These are phyloP conservation scores for Geotria australis DNA, from an alignment of 2,797 vertebrate species.

Conservation along the genomic window DNA sequence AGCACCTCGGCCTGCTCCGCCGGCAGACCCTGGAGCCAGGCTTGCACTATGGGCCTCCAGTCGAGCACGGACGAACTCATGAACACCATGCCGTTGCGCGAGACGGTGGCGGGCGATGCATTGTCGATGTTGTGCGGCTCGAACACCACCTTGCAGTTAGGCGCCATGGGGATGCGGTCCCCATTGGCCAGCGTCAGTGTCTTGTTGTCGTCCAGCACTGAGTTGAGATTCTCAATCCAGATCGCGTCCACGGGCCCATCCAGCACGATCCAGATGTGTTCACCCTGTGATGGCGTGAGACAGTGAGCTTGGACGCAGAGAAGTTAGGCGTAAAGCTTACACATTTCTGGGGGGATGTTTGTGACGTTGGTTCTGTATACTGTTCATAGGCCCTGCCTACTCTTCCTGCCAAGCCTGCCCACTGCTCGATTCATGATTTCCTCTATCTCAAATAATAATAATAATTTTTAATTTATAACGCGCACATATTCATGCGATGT, in stretches of 20 bases:
- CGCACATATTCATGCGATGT: too few species aligned
- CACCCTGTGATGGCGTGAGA: constrained; percentile 10
- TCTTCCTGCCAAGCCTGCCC: too few species aligned
- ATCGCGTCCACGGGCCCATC: constrained; percentile 32
- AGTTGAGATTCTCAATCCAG: constrained; percentile 33
- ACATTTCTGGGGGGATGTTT: too few species aligned
- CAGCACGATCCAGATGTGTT: constrained; percentile 25
- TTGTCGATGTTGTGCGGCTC: constrained; percentile 37
- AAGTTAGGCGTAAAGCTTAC: too few species aligned
- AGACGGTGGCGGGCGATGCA: constrained; percentile 29
- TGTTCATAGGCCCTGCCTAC: too few species aligned
- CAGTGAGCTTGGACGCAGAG: too few species aligned
- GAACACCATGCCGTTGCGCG: constrained; percentile 32
- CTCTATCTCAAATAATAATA: too few species aligned
- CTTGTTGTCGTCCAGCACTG: constrained; percentile 29
- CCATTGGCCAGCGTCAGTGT: constrained; percentile 27
- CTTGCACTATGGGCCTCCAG: constrained; percentile 20
- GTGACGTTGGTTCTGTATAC: too few species aligned
- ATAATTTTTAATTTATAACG: too few species aligned
- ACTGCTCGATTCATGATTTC: too few species aligned
- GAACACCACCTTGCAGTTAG: constrained; percentile 27
- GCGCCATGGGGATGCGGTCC: constrained; percentile 26
- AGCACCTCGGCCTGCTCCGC: constrained; percentile 12
- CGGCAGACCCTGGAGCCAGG: constrained; percentile 24
- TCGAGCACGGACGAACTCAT: constrained; percentile 33